These are phyloP conservation scores for Acronicta psi DNA, from an alignment of 2,888 invertebrate species.

Conservation along the genomic window DNA sequence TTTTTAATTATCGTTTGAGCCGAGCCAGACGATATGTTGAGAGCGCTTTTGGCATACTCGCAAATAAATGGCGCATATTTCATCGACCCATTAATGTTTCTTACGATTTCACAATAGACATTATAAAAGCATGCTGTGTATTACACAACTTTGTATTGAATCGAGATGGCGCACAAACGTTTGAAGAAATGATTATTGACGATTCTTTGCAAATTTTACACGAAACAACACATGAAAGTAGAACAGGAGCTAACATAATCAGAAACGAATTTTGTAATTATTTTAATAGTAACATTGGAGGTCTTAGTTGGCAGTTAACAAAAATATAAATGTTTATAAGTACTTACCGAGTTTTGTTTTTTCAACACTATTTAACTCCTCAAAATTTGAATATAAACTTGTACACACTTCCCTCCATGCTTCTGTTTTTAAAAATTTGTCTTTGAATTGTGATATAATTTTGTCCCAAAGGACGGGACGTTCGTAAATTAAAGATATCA, in stretches of 20 bases:
- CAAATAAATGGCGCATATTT: no score
- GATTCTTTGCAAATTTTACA: slow-evolving; percentile 1
- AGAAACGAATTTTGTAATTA: slow-evolving; percentile 2
- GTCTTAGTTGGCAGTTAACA: slow-evolving; percentile 3
- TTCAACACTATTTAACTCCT: slow-evolving; percentile 3
- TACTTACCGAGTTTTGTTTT: slow-evolving; percentile 3
- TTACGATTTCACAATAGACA: no score
- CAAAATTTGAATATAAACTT: slow-evolving; percentile 3
- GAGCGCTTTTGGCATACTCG: no score
- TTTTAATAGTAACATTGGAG: slow-evolving; percentile 2
- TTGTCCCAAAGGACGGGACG: slow-evolving; percentile 23
- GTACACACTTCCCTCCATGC: slow-evolving; percentile 3
- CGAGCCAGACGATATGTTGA: no score
- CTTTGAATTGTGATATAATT: slow-evolving; percentile 17
- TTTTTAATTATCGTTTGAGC: no score
- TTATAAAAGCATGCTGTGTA: no score
- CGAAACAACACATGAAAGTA: slow-evolving; percentile 3
- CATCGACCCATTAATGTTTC: no score
- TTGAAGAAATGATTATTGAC: no score
- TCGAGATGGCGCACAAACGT: no score
- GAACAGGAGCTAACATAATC: slow-evolving; percentile 3
- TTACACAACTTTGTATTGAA: no score
- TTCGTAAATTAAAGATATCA: slow-evolving; percentile 20
- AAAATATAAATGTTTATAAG: slow-evolving; percentile 3
- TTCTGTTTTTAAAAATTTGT: no score